These are phyloP conservation scores for Athrips mouffetella DNA, from an alignment of 2,888 invertebrate species.

Conservation along the genomic window DNA sequence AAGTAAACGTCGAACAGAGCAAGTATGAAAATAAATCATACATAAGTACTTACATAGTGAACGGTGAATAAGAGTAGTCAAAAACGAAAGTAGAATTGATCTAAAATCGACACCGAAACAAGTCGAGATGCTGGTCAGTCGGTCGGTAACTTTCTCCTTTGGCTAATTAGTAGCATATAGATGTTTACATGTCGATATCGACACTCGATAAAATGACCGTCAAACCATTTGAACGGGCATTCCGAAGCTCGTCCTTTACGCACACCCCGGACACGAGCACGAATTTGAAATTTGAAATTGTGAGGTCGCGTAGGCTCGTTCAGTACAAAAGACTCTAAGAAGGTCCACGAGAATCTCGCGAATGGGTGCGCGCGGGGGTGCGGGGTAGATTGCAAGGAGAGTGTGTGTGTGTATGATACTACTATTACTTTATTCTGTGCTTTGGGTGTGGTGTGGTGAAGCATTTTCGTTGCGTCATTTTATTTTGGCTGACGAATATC, in stretches of 20 bases:
- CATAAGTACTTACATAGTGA: conserved; percentile 53
- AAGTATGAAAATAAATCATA: conserved; percentile 50
- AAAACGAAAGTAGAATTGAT: conserved; percentile 77
- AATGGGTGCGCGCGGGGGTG: no score
- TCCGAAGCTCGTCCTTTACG: conserved; percentile 7
- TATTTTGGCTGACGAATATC: no score
- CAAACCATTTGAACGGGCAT: conserved; percentile 10
- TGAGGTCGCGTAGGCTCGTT: no score
- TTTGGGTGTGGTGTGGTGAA: no score
- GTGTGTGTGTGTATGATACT: no score
- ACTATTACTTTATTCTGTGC: no score
- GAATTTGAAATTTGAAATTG: no score
- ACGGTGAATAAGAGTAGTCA: conserved; percentile 71
- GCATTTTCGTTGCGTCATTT: no score
- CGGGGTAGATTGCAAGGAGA: no score
- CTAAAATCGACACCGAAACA: conserved; percentile 74
- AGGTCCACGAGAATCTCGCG: no score
- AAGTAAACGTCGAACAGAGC: conserved; percentile 25
- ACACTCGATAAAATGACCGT: conserved; percentile 25
- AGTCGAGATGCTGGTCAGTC: conserved; percentile 70
- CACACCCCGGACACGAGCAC: no score
- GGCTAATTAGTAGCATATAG: conserved; percentile 69
- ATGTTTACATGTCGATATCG: conserved; percentile 65
- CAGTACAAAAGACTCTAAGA: no score
- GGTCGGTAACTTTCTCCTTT: conserved; percentile 72